Evolutionary conservation across 1,140 invertebrate genomes (phyloP), one percentile per base, ranked within the genome.

Genomic region (Geopemphigus sp.): DNA sequence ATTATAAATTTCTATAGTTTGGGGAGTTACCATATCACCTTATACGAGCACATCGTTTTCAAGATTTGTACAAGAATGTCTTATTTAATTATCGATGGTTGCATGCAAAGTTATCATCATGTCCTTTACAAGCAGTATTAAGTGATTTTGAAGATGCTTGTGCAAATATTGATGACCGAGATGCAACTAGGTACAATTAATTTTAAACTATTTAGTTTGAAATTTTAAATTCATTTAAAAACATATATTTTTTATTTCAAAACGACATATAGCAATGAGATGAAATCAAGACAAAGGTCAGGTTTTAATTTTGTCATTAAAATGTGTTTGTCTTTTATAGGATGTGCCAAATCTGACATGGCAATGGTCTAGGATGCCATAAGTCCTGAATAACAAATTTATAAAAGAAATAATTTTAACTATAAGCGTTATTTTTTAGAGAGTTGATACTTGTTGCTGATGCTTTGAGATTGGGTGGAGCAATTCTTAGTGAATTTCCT

Each of bases 81-180:
- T 88, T 99, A 0, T 99, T 99, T 86, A 98, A 98, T 86, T 99
- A 98, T 85, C 92, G 96, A 82, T 99, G 97, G 95, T 87, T 99
- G 0, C 95, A 98, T 84, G 96, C 96, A 0, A 99, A 99, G 86
- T 87, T 99, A 1, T 93, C 92, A 81, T 95, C 95, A 81, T 98
- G 97, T 85, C 96, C 97, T 1, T 87, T 99, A 2, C 97, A 97
- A 88, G 91, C 95, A 0, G 92, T 98, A 3, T 87, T 99, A 14
- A 93, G 93, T 15, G 97, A 99, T 85, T 98, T 97, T 85, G 97
- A 99, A 87, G 97, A 99, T 85, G 92, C 95, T 1, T 93, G 95
- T 70, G 87, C 87, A 4, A 91, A 96, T 85, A 92, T 96, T 47
- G 92, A 93, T 11, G 91, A 95, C 83, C 93, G 94, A 83, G 93